These are phyloP conservation scores for Petaurus breviceps DNA, from an alignment of 2,113 vertebrate genomes.

Conservation along the genomic window DNA sequence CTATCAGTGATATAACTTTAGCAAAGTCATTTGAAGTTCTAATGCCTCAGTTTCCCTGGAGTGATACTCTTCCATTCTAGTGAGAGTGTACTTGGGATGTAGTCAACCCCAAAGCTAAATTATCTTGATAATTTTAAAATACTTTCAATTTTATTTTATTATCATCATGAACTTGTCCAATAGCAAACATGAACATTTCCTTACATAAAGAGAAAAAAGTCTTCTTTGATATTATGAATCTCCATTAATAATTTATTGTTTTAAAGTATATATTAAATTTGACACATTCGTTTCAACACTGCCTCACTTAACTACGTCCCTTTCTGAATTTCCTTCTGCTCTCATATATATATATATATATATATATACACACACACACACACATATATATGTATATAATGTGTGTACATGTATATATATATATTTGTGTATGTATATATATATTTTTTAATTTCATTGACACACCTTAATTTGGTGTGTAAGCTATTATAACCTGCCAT, in stretches of 20 bases:
- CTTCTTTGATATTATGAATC: not conserved
- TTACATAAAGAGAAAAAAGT: not conserved
- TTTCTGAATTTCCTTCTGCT: not conserved
- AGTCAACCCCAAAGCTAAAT: not conserved
- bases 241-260: not conserved
- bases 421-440: too few species aligned
- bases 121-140: not conserved
- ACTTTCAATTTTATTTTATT: not conserved
- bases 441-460: not conserved
- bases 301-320: not conserved
- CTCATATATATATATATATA: too few species aligned
- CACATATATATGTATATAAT: too few species aligned
- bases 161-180: not conserved
- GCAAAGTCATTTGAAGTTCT: not conserved
- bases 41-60: not conserved
- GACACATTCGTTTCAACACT: not conserved
- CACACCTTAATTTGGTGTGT: not conserved
- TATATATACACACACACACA: too few species aligned
- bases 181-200: not conserved
- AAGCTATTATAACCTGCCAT: not conserved
- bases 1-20: slow-evolving; percentile 1
- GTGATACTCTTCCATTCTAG: not conserved
- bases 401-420: too few species aligned
- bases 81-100: not conserved
- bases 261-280: not conserved